Conservation (phyloP, 2,113 vertebrate genomes). For the Perccottus glenii region DNA sequence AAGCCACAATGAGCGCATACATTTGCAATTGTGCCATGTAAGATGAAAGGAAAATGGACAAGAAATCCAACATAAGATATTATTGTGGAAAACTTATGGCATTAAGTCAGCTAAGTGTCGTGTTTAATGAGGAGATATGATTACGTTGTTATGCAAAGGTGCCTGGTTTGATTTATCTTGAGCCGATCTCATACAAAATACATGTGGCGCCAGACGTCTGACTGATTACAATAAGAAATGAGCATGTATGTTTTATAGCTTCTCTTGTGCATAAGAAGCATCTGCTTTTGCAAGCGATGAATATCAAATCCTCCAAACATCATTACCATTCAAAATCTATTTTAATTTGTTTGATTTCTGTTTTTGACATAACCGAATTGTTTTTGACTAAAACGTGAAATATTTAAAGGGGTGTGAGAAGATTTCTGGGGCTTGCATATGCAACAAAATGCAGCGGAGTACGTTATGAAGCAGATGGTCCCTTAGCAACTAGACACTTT, state of each 20-base stretch:
- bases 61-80: too few species aligned
- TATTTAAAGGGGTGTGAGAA: conserved; percentile 35
- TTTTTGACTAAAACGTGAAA: conserved; percentile 54
- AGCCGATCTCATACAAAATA: background rate
- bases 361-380: conserved; percentile 37
- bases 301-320: conserved; percentile 10
- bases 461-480: conserved; percentile 73
- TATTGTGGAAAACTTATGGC: too few species aligned
- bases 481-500: conserved; percentile 68
- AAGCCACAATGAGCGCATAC: too few species aligned
- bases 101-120: background rate
- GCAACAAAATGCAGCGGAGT: conserved; percentile 56
- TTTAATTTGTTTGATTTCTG: conserved; percentile 38
- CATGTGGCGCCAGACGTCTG: background rate
- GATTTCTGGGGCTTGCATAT: conserved; percentile 56
- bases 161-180: background rate
- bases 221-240: conserved; percentile 11
- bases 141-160: background rate
- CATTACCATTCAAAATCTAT: conserved; percentile 15
- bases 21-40: too few species aligned
- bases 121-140: background rate
- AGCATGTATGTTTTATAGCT: conserved; percentile 14
- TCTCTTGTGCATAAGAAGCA: background rate
- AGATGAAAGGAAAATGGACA: too few species aligned
- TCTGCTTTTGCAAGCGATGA: conserved; percentile 8